These are phyloP conservation scores for Carettochelys insculpta DNA, from an alignment of 2,113 vertebrate species.

Conservation along the genomic window DNA sequence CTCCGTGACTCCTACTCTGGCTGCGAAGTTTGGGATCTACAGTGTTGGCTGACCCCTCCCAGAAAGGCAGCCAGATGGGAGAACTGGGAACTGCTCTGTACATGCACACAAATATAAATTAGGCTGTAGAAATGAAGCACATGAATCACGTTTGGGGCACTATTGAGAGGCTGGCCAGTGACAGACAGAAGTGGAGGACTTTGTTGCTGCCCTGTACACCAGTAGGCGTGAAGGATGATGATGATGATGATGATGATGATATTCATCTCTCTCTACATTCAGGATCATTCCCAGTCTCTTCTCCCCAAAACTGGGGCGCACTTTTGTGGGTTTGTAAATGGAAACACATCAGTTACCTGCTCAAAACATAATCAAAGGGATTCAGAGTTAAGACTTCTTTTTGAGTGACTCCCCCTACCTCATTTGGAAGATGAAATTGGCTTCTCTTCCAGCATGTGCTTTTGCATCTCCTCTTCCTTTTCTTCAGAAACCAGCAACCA, in stretches of 20 bases:
- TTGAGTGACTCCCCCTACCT: neutral
- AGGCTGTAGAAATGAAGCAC: no score
- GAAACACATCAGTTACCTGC: neutral
- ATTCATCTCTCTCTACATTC: neutral
- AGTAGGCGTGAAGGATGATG: no score
- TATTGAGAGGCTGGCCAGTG: no score
- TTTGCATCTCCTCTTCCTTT: neutral
- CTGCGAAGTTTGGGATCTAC: neutral
- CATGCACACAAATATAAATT: constrained; percentile 19
- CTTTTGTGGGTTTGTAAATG: neutral
- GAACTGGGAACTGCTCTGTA: neutral
- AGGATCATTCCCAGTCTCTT: neutral
- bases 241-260: no score
- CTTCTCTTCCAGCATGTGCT: neutral
- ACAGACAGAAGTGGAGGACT: no score
- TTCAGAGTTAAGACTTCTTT: neutral
- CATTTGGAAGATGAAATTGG: neutral
- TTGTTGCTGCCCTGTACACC: no score
- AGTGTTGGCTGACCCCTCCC: constrained; percentile 6
- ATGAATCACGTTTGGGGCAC: no score
- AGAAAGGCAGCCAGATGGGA: neutral
- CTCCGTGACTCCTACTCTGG: neutral
- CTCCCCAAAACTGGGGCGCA: accelerated
- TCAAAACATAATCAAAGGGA: neutral
- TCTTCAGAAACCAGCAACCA: constrained; percentile 20